Evolutionary conservation across 1,140 invertebrate species (phyloP), one percentile per base, ranked within the genome.

Genomic region (Drosophila nigromelanica): DNA sequence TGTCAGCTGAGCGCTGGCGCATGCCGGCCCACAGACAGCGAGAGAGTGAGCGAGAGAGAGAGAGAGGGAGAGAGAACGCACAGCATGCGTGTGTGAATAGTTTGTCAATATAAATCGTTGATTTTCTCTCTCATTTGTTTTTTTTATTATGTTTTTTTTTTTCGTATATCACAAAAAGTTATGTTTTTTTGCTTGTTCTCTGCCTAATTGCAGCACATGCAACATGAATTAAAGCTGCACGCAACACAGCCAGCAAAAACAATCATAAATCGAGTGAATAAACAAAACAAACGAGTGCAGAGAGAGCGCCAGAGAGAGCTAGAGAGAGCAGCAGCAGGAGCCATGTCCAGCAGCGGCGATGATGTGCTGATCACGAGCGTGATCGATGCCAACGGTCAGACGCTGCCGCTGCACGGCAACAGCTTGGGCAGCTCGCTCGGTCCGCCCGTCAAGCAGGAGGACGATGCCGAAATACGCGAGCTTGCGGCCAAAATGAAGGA

Each of bases 401-500:
- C 58, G 37, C 52, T 91, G 68, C 90, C 90, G 24, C 67, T 91
- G 37, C 80, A 89, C 37, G 90, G 90, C 52, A 89, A 58, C 51
- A 82, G 87, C 7, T 42, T 91, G 24, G 90, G 90, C 24, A 80
- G 83, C 3, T 43, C 60, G 11, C 30, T 74, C 50, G 76, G 64
- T 0, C 70, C 73, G 11, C 83, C 90, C 14, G 95, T 97, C n/a
- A 97, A 97, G 92, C 94, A 96, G 85, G 96, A 97, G 93, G 96
- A 97, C 94, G 96, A 97, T 91, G 95, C 96, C 59, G 97, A 97
- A 92, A 97, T 97, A 90, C 93, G 94, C 80, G 96, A 96, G 92
- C 80, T 97, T 93, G 96, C 97, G 67, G 95, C 95, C 76, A 97
- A 97, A 92, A 96, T 97, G 94, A 94, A 95, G 92, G 96, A 97